Evolutionary conservation across 2,888 invertebrate species (phyloP).

Genomic region (Eugnorisma glareosa): DNA sequence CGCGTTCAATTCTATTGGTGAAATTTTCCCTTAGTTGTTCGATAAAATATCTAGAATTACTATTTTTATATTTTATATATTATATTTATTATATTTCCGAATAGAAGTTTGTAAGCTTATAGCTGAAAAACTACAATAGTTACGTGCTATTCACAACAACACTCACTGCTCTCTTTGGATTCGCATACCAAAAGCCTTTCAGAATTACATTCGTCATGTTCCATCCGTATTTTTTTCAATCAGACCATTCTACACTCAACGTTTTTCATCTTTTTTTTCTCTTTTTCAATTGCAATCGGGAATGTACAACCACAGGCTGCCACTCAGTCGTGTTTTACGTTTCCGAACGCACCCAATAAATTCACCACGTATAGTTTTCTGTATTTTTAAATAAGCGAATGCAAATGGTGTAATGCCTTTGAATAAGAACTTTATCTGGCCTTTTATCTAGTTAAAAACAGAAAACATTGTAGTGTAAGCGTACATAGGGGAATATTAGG

Average conservation of each 20-base stretch:
- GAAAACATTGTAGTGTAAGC: slow-evolving; percentile 18
- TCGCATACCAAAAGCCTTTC: slow-evolving; percentile 54
- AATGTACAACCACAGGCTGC: slow-evolving; percentile 56
- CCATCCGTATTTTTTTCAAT: slow-evolving; percentile 61
- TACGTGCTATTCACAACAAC: slow-evolving; percentile 15
- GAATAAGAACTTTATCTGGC: slow-evolving; percentile 16
- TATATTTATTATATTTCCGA: too few species aligned
- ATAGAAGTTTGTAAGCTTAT: background rate
- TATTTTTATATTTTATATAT: too few species aligned
- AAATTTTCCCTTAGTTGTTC: background rate
- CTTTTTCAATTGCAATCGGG: slow-evolving; percentile 62
- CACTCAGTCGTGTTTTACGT: slow-evolving; percentile 63
- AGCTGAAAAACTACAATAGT: slow-evolving; percentile 14
- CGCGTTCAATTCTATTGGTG: background rate
- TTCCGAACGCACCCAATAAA: slow-evolving; percentile 57
- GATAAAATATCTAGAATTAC: background rate
- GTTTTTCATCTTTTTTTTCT: slow-evolving; percentile 55
- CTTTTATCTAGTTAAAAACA: slow-evolving; percentile 22
- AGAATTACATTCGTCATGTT: slow-evolving; percentile 60
- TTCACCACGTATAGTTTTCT: slow-evolving; percentile 26
- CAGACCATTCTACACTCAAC: slow-evolving; percentile 60
- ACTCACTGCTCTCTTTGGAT: slow-evolving; percentile 27
- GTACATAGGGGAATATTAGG: slow-evolving; percentile 23
- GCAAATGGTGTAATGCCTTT: slow-evolving; percentile 10
- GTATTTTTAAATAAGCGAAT: slow-evolving; percentile 29